Conservation (phyloP, 2,797 vertebrate genomes). For the Chloroceryle inda region DNA sequence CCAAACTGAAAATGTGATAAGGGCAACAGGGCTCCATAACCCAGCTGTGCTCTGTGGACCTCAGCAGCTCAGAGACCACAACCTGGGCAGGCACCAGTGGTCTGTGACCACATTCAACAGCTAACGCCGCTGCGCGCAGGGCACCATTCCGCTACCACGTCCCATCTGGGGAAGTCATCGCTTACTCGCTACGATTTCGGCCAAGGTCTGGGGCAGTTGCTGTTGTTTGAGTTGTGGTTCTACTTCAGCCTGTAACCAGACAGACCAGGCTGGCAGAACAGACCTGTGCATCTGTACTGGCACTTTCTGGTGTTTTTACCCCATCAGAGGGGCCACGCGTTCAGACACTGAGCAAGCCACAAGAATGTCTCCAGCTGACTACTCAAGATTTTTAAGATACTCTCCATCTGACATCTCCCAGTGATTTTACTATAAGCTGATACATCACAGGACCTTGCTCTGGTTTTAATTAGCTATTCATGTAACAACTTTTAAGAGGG, state of each 20-base stretch:
- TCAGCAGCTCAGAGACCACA: not conserved
- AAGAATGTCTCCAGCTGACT: not conserved
- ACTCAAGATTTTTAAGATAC: too few relatives aligned
- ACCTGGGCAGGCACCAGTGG: not conserved
- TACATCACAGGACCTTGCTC: not conserved
- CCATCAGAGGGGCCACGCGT: not conserved
- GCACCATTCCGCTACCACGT: not conserved
- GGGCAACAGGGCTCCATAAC: not conserved
- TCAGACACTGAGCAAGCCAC: not conserved
- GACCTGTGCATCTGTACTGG: not conserved
- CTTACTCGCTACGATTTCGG: fast-evolving
- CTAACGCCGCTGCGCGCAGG: not conserved
- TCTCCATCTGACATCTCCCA: not conserved
- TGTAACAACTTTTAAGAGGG: not conserved
- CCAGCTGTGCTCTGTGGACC: not conserved
- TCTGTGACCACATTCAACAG: not conserved
- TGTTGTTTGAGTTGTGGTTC: not conserved
- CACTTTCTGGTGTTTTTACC: not conserved
- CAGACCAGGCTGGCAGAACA: not conserved
- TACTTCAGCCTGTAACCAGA: not conserved
- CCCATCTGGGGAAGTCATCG: not conserved
- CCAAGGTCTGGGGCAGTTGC: not conserved
- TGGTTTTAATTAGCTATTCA: not conserved
- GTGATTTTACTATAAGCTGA: not conserved
- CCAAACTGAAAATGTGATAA: not conserved